Evolutionary conservation across 2,888 invertebrate species (phyloP).

Genomic region (Drosophila putrida): DNA sequence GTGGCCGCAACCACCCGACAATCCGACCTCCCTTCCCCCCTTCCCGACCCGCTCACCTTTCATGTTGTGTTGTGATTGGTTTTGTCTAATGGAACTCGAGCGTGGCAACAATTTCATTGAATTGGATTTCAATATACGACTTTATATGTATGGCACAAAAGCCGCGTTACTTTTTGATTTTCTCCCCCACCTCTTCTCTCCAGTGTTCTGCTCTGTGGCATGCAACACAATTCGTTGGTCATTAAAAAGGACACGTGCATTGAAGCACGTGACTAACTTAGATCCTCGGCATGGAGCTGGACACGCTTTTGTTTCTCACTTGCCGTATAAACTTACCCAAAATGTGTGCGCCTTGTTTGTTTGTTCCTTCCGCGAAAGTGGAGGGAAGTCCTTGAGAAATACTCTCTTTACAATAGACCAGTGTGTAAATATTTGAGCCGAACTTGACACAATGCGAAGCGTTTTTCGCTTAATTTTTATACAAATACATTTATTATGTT

Average conservation of each 20-base stretch:
- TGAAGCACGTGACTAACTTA: constrained; percentile 83
- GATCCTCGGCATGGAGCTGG: constrained; percentile 60
- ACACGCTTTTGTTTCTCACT: constrained; percentile 70
- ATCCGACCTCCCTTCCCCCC: neutral
- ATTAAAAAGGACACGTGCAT: constrained; percentile 85
- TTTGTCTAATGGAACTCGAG: constrained; percentile 84
- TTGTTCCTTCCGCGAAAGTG: constrained; percentile 33
- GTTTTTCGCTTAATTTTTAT: constrained; percentile 81
- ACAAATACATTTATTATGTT: constrained; percentile 74
- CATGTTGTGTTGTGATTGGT: constrained; percentile 79
- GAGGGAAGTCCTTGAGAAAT: constrained; percentile 46
- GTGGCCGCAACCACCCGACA: constrained; percentile 22
- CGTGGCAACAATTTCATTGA: constrained; percentile 79
- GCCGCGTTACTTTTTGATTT: constrained; percentile 69
- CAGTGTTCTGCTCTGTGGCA: constrained; percentile 21
- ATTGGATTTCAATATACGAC: constrained; percentile 83
- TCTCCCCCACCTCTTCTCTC: neutral
- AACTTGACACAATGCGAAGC: constrained; percentile 69
- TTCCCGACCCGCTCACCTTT: constrained; percentile 36
- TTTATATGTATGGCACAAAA: constrained; percentile 42
- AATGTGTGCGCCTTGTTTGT: constrained; percentile 52
- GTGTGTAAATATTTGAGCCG: constrained; percentile 76
- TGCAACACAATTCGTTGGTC: constrained; percentile 82
- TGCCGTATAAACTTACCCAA: constrained; percentile 61
- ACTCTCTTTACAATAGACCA: constrained; percentile 56